Percentiles rank a stretch among this genome's conserved stretches.
Evolutionary conservation across 2,888 invertebrate species (phyloP).

Genomic region (Rhagonycha fulva): DNA sequence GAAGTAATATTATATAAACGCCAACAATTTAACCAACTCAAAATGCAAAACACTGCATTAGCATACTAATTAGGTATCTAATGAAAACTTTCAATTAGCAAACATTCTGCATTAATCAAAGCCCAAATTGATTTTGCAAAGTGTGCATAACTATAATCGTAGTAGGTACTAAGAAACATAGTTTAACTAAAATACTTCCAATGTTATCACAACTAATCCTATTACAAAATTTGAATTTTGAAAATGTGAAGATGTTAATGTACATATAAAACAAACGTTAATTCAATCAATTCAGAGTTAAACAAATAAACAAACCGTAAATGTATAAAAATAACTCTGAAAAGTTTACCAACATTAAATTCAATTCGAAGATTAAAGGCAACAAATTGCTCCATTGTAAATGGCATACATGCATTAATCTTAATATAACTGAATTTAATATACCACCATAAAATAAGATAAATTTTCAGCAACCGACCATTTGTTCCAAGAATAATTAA

Average conservation of each 20-base stretch:
- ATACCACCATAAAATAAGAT: not conserved
- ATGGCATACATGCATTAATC: constrained; percentile 9
- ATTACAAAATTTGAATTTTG: not conserved
- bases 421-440: constrained; percentile 7
- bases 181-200: not conserved
- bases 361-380: constrained; percentile 7
- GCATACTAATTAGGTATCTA: not conserved
- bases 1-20: not conserved
- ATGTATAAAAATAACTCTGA: constrained; percentile 8
- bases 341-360: constrained; percentile 8
- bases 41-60: not conserved
- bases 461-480: not conserved
- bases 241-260: not conserved
- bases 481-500: not conserved
- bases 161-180: not conserved
- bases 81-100: not conserved
- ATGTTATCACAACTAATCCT: not conserved
- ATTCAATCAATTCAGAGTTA: not conserved
- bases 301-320: constrained; percentile 6
- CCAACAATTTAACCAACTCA: not conserved
- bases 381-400: constrained; percentile 7
- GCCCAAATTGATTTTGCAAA: not conserved
- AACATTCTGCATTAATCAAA: not conserved
- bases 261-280: not conserved
- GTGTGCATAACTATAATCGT: not conserved